phyloP scores from a whole-genome alignment of 2,888 invertebrate genomes.

The Timandra comae region DNA sequence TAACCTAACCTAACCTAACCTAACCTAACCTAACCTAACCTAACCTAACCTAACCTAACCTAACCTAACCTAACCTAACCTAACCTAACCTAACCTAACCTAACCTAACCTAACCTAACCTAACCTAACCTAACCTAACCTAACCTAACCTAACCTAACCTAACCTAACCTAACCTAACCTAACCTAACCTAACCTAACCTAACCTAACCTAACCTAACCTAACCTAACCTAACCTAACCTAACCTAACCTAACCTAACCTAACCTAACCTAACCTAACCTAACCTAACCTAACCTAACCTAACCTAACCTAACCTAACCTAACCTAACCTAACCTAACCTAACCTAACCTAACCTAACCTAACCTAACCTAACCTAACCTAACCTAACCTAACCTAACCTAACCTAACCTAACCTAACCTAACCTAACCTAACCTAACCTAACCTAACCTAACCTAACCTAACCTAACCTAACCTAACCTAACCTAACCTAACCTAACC shows the following conservation, averaged over 20 bases:
- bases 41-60: conserved; percentile 15
- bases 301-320: conserved; percentile 16
- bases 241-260: conserved; percentile 16
- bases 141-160: conserved; percentile 18
- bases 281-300: conserved; percentile 13
- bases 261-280: conserved; percentile 15
- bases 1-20: conserved; percentile 24
- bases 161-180: conserved; percentile 17
- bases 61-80: conserved; percentile 23
- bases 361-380: conserved; percentile 16
- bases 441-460: conserved; percentile 16
- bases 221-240: conserved; percentile 15
- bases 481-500: conserved; percentile 13
- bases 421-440: conserved; percentile 18
- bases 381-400: conserved; percentile 15
- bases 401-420: conserved; percentile 17
- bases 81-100: conserved; percentile 22
- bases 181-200: conserved; percentile 19
- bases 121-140: conserved; percentile 19
- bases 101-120: conserved; percentile 22
- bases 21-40: conserved; percentile 22
- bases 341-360: conserved; percentile 17
- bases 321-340: conserved; percentile 21
- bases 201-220: conserved; percentile 15
- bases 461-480: conserved; percentile 13